Base-by-base conservation (phyloP, 2,797 vertebrate species). In the Hybognathus amarus region DNA sequence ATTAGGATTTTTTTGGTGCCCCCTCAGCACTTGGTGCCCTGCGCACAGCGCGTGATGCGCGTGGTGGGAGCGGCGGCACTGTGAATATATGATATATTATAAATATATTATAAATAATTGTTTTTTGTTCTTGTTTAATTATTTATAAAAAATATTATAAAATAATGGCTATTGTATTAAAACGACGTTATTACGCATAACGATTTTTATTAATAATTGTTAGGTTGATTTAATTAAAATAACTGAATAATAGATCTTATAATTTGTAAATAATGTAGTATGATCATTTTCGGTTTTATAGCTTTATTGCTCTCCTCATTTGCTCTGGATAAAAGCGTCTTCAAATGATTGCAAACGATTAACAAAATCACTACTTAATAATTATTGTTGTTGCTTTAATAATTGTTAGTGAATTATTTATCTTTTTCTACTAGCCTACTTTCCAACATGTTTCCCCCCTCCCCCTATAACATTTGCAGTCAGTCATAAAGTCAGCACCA, bases 11-110 rank as follows among this genome's bases (percentile, higher is more conserved):
- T n/a, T n/a, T n/a, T n/a, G n/a, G n/a, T n/a, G n/a, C n/a, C n/a
- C n/a, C n/a, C n/a, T n/a, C n/a, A n/a, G 30, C 1, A 30, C 2
- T 1, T 2, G 2, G 1, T 30, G 2, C 1, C 2, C 1, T 30
- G 1, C 1, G 2, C 8, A 70, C 27, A 15, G n/a, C n/a, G n/a
- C n/a, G n/a, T n/a, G n/a, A n/a, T n/a, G n/a, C n/a, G n/a, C n/a
- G n/a, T n/a, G n/a, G n/a, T n/a, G n/a, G n/a, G n/a, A n/a, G n/a
- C n/a, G n/a, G n/a, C n/a, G n/a, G n/a, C n/a, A n/a, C n/a, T n/a
- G n/a, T n/a, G n/a, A 15, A n/a, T n/a, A 0, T 24, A 24, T 11
- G 40, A n/a, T 0, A 68, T n/a, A n/a, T n/a, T n/a, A 24, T 5
- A 47, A 27, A n/a, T 13, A 12, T 40, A 40, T n/a, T 13, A 68